A percentile compares a stretch with the other conserved stretches of the same genome.
Conservation (phyloP, 2,113 vertebrate species). For the Arenaria interpres region DNA sequence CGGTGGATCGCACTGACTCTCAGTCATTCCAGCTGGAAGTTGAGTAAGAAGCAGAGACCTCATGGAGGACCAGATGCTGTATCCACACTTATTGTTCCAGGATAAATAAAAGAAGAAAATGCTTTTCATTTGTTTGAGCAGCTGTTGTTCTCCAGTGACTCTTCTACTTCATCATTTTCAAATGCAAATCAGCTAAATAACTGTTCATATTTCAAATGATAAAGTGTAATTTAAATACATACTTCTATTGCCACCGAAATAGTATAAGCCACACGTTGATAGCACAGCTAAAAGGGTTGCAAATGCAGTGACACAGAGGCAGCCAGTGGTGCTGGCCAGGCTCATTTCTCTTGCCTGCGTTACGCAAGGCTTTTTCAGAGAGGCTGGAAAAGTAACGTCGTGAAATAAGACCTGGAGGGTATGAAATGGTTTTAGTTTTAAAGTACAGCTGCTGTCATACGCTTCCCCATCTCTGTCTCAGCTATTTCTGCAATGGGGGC, state of each 20-base stretch:
- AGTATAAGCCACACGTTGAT: background rate
- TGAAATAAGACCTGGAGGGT: constrained; percentile 20
- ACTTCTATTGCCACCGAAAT: background rate
- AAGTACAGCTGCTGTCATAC: background rate
- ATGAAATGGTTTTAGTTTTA: background rate
- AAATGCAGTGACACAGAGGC: background rate
- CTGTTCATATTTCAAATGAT: background rate
- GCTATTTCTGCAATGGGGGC: background rate
- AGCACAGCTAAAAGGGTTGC: background rate
- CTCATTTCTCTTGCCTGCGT: background rate
- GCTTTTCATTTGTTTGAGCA: constrained; percentile 16
- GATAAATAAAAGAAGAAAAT: constrained; percentile 43
- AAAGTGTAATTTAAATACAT: background rate
- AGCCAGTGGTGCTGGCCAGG: background rate
- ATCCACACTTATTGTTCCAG: background rate
- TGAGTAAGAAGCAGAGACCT: background rate
- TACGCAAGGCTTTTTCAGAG: background rate
- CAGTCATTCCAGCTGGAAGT: constrained; percentile 27
- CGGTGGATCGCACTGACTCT: background rate
- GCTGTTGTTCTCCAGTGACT: constrained; percentile 20
- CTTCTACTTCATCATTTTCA: constrained; percentile 3
- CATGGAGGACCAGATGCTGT: background rate
- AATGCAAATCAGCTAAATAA: background rate
- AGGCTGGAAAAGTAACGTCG: background rate
- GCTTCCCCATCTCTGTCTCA: background rate